Conservation (phyloP, 2,888 invertebrate genomes). For the Sinopyrophorus schimmeli region DNA sequence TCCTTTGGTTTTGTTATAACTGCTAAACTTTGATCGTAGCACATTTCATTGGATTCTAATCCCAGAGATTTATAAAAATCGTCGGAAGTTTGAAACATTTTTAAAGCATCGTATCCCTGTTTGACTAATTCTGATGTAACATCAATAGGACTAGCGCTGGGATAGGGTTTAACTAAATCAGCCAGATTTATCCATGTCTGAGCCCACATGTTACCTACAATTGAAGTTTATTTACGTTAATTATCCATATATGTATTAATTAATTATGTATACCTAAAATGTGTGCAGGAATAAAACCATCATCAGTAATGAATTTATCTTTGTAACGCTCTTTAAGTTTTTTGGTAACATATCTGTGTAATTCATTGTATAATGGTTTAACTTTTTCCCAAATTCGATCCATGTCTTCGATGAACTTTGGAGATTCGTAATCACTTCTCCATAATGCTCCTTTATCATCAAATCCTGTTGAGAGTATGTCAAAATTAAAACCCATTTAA, state of each 20-base stretch:
- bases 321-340: conserved; percentile 61
- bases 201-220: conserved; percentile 66
- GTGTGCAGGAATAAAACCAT: conserved; percentile 69
- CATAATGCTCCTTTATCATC: conserved; percentile 58
- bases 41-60: conserved; percentile 61
- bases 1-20: conserved; percentile 63
- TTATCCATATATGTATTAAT: not conserved
- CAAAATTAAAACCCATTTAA: too few species aligned
- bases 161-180: conserved; percentile 59
- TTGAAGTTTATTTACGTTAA: not conserved
- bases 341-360: conserved; percentile 67
- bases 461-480: conserved; percentile 51
- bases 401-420: conserved; percentile 50
- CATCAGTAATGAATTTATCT: conserved; percentile 53
- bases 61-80: conserved; percentile 64
- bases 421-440: conserved; percentile 56
- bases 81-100: conserved; percentile 64
- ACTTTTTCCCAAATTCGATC: conserved; percentile 61
- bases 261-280: conserved; percentile 52
- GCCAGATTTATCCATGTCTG: conserved; percentile 63
- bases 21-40: conserved; percentile 59
- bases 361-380: conserved; percentile 65
- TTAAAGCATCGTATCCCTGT: conserved; percentile 53
- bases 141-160: conserved; percentile 55
- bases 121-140: conserved; percentile 58